These are phyloP conservation scores for Diadema setosum DNA, from an alignment of 35 echinoderm and acorn worm species.

Conservation along the genomic window DNA sequence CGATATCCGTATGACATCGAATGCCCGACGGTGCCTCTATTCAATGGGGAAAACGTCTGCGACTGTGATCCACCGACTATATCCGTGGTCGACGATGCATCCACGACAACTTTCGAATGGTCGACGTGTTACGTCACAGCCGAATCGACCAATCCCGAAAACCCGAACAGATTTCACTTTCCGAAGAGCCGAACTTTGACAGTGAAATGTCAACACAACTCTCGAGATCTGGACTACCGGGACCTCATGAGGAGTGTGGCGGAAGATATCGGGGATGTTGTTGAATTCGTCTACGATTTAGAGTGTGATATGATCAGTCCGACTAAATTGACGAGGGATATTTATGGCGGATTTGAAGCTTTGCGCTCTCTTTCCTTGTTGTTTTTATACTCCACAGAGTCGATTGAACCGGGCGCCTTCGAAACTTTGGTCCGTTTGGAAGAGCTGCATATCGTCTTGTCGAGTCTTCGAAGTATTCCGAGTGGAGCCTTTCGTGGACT, in stretches of 20 bases:
- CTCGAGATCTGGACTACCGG: not conserved
- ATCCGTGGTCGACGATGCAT: not conserved
- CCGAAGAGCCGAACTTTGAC: not conserved
- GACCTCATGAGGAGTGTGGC: not conserved
- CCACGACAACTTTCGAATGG: not conserved
- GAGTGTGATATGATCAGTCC: not conserved
- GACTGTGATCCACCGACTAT: not conserved
- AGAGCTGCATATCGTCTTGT: not conserved
- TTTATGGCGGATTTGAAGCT: not conserved
- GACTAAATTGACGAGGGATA: not conserved
- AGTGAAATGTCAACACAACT: not conserved
- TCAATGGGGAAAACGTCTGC: not conserved
- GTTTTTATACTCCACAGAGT: not conserved
- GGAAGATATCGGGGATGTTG: not conserved
- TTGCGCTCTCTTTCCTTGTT: not conserved
- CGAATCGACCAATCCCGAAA: not conserved
- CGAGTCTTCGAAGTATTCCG: not conserved
- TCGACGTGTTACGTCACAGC: not conserved
- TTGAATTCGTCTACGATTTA: not conserved
- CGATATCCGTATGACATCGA: not conserved
- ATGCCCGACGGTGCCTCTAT: not conserved
- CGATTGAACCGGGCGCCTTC: not conserved
- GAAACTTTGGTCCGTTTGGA: not conserved
- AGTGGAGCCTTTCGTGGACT: not conserved
- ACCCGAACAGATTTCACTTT: not conserved